Evolutionary conservation across 2,888 invertebrate species (phyloP), one percentile per base, ranked within the genome.

Genomic region (Chirona hameri): DNA sequence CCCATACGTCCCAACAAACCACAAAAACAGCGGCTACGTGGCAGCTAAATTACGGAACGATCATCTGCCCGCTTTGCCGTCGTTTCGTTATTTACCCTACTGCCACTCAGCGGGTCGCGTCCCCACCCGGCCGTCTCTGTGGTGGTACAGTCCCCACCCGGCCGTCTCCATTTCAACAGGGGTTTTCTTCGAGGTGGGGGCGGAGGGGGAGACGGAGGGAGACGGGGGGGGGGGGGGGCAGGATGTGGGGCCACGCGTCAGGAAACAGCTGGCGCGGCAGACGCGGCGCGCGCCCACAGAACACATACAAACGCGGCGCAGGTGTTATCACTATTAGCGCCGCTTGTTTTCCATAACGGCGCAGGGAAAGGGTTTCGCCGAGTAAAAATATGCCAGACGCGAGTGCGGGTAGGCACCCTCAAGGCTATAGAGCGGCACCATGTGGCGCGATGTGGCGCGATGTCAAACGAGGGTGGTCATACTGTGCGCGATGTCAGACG

Each of bases 251-350:
- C 29, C 72, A 72, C 72, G 72, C 27, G 72, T 31, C 72, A 18
- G 31, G 72, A 31, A 31, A 31, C 72, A 72, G 72, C 72, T 72
- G 72, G 72, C 27, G 24, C 27, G 31, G 31, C 72, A 29, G 72
- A 27, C 27, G 7, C 14, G 14, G 72, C 31, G 72, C 31, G 9
- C 31, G 31, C 18, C 72, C 72, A 27, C 72, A 72, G 72, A 31
- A 31, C 14, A 18, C 72, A 31, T 15, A 72, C 72, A 72, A 31
- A 31, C 72, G 31, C 31, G 72, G 31, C 72, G 72, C 72, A 72
- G 72, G 72, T 72, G 72, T 31, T 72, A 12, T 15, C 18, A 15
- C 72, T 31, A 72, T 72, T 72, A 72, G 72, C 72, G 72, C 60
- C 31, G 72, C 27, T 72, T 31, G 72, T 72, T 72, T 72, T 72